phyloP scores from a whole-genome alignment of 2,888 invertebrate species.

The Ectobius pallidus region DNA sequence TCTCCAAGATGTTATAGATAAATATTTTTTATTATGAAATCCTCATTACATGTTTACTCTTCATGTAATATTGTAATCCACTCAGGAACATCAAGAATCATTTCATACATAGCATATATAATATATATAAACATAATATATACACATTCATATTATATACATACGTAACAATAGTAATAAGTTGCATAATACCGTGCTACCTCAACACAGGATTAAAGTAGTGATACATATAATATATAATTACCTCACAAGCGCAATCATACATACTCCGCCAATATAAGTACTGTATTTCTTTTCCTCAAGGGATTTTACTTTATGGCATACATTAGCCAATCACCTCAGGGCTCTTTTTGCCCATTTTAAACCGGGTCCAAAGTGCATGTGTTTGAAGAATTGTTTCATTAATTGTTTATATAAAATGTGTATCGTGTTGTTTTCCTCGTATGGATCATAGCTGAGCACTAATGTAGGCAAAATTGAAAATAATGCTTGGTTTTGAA shows the following conservation, averaged over 20 bases:
- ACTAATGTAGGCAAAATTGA: conserved; percentile 1
- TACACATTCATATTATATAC: conserved; percentile 22
- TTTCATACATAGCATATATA: conserved; percentile 23
- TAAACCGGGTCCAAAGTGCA: conserved; percentile 34
- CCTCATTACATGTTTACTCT: conserved; percentile 1
- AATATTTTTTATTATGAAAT: conserved; percentile 7
- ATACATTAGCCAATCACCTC: neutral
- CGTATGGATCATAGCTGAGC: neutral
- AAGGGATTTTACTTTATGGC: conserved; percentile 8
- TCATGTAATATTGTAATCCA: conserved; percentile 25
- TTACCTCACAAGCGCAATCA: conserved; percentile 33
- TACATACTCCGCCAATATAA: neutral
- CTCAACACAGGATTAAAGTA: conserved; percentile 36
- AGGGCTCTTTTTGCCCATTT: conserved; percentile 18
- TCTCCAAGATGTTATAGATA: conserved; percentile 25
- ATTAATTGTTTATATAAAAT: conserved; percentile 14
- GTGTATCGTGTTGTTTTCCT: conserved; percentile 19
- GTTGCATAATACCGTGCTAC: conserved; percentile 40
- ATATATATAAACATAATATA: conserved; percentile 29
- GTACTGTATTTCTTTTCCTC: neutral
- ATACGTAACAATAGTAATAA: conserved; percentile 26
- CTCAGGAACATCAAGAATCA: conserved; percentile 36
- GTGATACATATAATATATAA: conserved; percentile 31
- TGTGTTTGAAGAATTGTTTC: conserved; percentile 39
- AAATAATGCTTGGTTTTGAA: neutral